phyloP scores from a whole-genome alignment of 2,888 invertebrate genomes.

The Danaus chrysippus region DNA sequence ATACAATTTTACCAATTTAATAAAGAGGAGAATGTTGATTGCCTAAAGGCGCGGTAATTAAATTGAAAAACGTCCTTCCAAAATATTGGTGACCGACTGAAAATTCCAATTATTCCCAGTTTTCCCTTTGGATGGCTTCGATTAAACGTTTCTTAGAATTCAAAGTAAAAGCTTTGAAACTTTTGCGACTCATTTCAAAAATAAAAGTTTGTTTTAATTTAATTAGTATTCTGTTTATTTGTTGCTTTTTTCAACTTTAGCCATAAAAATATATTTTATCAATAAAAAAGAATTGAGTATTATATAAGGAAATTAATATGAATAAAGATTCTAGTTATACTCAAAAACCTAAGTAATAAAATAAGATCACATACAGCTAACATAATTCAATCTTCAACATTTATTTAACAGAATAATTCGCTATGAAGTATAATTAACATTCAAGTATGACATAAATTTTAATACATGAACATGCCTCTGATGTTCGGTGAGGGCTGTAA shows the following conservation, averaged over 20 bases:
- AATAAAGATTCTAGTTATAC: too few species aligned
- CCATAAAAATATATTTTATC: too few species aligned
- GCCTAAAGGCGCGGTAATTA: constrained; percentile 23
- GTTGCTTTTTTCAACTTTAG: constrained; percentile 14
- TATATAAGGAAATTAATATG: too few species aligned
- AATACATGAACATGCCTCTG: constrained; percentile 5
- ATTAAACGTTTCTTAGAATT: constrained; percentile 30
- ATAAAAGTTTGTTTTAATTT: constrained; percentile 18
- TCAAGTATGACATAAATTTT: neutral
- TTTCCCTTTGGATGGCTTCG: constrained; percentile 29
- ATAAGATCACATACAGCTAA: too few species aligned
- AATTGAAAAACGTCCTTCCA: constrained; percentile 25
- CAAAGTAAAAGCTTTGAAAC: constrained; percentile 25
- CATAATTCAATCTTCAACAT: too few species aligned
- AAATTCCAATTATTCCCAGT: constrained; percentile 31
- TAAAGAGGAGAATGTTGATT: constrained; percentile 18
- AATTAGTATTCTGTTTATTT: constrained; percentile 14
- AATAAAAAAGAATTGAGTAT: neutral
- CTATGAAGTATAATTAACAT: too few species aligned
- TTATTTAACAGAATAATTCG: too few species aligned
- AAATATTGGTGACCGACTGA: constrained; percentile 28
- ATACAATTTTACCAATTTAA: constrained; percentile 11
- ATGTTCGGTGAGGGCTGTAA: constrained; percentile 27
- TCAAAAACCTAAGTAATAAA: too few species aligned
- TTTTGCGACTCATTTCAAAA: constrained; percentile 24